Percentiles rank a stretch among this genome's conserved stretches.
Evolutionary conservation across 2,888 invertebrate genomes (phyloP).

Genomic region (Anthrax anthrax): DNA sequence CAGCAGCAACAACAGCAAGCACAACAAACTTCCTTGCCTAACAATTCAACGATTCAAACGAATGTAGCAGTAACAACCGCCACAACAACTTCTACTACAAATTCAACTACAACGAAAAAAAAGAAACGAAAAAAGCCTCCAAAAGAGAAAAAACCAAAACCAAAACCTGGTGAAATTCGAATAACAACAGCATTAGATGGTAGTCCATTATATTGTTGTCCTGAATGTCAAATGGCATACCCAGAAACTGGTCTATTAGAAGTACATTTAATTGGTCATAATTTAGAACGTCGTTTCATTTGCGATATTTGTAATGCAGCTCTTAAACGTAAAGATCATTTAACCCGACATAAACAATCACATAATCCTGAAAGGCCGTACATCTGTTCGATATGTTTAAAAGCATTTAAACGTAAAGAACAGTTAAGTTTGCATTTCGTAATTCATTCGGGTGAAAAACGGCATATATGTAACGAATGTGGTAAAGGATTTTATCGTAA

Average conservation of each 20-base stretch:
- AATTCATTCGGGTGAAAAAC: slow-evolving; percentile 77
- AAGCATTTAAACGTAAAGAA: slow-evolving; percentile 79
- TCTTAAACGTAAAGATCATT: slow-evolving; percentile 71
- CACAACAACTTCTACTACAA: slow-evolving; percentile 19
- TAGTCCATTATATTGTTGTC: slow-evolving; percentile 71
- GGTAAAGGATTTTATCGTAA: slow-evolving; percentile 79
- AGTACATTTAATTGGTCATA: slow-evolving; percentile 71
- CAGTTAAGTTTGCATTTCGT: slow-evolving; percentile 78
- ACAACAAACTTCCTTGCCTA: slow-evolving; percentile 9
- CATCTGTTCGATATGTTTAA: slow-evolving; percentile 72
- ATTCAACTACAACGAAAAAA: slow-evolving; percentile 43
- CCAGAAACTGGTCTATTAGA: slow-evolving; percentile 71
- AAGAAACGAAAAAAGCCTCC: slow-evolving; percentile 65
- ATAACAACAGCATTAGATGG: slow-evolving; percentile 67
- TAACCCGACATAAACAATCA: slow-evolving; percentile 76
- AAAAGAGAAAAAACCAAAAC: slow-evolving; percentile 59
- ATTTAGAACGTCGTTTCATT: slow-evolving; percentile 67
- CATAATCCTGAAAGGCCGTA: slow-evolving; percentile 80
- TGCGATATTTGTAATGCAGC: slow-evolving; percentile 85
- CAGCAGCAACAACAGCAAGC: slow-evolving; percentile 18
- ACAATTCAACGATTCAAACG: not conserved
- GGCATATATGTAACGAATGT: slow-evolving; percentile 74
- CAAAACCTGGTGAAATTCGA: slow-evolving; percentile 71
- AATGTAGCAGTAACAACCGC: slow-evolving; percentile 1
- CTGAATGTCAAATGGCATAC: slow-evolving; percentile 79